phyloP scores from a whole-genome alignment of 2,888 invertebrate genomes.

The Apodemia mormo region DNA sequence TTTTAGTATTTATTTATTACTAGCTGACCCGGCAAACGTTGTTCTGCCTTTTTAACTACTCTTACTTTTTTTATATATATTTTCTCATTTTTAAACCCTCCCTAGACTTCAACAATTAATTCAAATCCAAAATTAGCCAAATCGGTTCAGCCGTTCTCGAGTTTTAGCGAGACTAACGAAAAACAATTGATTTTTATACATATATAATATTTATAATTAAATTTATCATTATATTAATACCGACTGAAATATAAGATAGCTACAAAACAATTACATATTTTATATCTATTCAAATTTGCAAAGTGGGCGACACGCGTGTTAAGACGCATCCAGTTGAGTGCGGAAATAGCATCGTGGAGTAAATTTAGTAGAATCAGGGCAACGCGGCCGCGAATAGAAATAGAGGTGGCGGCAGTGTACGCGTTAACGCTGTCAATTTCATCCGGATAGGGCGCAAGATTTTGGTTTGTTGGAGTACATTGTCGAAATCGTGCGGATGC shows the following conservation, averaged over 20 bases:
- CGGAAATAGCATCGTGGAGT: constrained; percentile 79
- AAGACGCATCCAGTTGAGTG: constrained; percentile 68
- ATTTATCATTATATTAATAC: too few species aligned
- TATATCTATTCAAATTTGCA: constrained; percentile 47
- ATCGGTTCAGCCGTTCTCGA: too few species aligned
- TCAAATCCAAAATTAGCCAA: too few species aligned
- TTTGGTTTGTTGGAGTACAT: constrained; percentile 44
- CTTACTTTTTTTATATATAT: too few species aligned
- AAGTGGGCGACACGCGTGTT: constrained; percentile 57
- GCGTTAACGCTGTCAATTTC: constrained; percentile 75
- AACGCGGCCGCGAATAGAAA: constrained; percentile 78
- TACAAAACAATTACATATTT: constrained; percentile 12
- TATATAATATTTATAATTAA: too few species aligned
- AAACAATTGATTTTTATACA: too few species aligned
- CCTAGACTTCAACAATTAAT: too few species aligned
- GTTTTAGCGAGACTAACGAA: too few species aligned
- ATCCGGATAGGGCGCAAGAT: constrained; percentile 76
- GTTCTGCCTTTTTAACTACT: too few species aligned
- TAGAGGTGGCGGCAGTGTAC: constrained; percentile 67
- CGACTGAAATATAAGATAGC: constrained; percentile 5
- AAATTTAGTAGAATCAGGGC: constrained; percentile 82
- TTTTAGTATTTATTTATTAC: too few species aligned
- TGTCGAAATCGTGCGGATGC: constrained; percentile 26
- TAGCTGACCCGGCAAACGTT: too few species aligned
- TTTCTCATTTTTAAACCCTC: too few species aligned